Percentiles rank a stretch among this genome's conserved stretches.
Evolutionary conservation across 2,888 invertebrate genomes (phyloP).

Genomic region (Cheilosia impressa): DNA sequence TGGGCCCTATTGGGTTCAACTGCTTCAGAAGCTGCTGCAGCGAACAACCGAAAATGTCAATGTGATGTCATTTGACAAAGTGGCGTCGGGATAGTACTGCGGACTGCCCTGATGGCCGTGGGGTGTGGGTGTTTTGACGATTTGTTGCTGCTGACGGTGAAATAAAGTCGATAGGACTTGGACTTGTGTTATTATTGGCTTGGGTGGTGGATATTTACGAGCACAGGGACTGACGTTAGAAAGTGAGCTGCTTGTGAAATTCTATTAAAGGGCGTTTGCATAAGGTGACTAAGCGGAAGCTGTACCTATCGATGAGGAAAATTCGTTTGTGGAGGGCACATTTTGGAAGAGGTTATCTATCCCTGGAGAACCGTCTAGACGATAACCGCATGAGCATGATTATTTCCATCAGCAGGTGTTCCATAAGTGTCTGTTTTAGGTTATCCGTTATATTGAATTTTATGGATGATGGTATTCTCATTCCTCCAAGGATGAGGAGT

Average conservation of each 20-base stretch:
- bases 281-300: conserved; percentile 25
- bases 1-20: conserved; percentile 65
- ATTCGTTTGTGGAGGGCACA: too few species aligned
- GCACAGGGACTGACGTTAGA: conserved; percentile 1
- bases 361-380: not conserved
- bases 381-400: too few species aligned
- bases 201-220: conserved; percentile 46
- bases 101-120: not conserved
- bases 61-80: conserved; percentile 45
- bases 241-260: conserved; percentile 14
- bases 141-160: conserved; percentile 42
- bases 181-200: conserved; percentile 9
- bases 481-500: too few species aligned
- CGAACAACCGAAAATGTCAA: conserved; percentile 54
- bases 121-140: conserved; percentile 51
- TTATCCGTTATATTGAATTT: too few species aligned
- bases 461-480: too few species aligned
- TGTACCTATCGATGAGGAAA: too few species aligned
- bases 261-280: not conserved
- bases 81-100: conserved; percentile 24
- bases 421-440: too few species aligned
- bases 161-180: conserved; percentile 41
- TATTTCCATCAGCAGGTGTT: too few species aligned
- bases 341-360: too few species aligned
- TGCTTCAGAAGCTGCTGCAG: conserved; percentile 66